Percentiles rank a stretch among this genome's conserved stretches.
phyloP scores from a whole-genome alignment of 2,113 vertebrate species.

The Nothocercus julius region DNA sequence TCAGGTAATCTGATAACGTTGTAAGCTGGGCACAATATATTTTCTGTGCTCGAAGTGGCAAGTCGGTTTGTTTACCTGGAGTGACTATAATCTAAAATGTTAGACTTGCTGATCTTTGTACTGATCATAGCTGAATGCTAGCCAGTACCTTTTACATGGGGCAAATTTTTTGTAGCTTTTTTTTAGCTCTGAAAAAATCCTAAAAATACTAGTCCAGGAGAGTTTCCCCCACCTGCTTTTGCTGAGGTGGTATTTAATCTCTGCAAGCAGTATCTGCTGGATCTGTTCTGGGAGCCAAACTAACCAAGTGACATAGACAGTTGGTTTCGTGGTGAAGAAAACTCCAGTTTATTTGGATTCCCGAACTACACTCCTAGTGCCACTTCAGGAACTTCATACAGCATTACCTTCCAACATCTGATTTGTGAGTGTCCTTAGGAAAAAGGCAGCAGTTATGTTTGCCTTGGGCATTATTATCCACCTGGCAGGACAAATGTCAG shows the following conservation, averaged over 20 bases:
- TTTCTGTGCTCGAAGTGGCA: constrained; percentile 13
- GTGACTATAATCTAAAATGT: background rate
- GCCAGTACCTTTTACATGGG: background rate
- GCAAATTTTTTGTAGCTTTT: constrained; percentile 14
- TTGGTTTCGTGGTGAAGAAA: background rate
- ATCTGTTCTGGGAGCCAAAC: background rate
- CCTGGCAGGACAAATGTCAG: background rate
- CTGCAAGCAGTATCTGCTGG: background rate
- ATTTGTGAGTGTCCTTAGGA: background rate
- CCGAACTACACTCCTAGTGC: background rate
- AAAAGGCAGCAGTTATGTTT: background rate
- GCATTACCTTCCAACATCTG: constrained; percentile 6
- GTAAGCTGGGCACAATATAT: background rate
- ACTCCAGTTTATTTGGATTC: background rate
- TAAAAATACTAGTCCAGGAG: constrained; percentile 3
- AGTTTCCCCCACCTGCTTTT: background rate
- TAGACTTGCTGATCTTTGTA: background rate
- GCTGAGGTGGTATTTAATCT: constrained; percentile 15
- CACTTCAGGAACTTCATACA: constrained; percentile 3
- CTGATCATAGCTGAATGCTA: background rate
- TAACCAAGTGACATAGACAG: background rate
- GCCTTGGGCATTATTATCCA: background rate
- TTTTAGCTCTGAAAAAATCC: background rate
- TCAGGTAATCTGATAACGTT: constrained; percentile 20
- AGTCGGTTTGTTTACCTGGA: background rate